Evolutionary conservation across 1,140 invertebrate species (phyloP).

Genomic region (Metopolophium dirhodum): DNA sequence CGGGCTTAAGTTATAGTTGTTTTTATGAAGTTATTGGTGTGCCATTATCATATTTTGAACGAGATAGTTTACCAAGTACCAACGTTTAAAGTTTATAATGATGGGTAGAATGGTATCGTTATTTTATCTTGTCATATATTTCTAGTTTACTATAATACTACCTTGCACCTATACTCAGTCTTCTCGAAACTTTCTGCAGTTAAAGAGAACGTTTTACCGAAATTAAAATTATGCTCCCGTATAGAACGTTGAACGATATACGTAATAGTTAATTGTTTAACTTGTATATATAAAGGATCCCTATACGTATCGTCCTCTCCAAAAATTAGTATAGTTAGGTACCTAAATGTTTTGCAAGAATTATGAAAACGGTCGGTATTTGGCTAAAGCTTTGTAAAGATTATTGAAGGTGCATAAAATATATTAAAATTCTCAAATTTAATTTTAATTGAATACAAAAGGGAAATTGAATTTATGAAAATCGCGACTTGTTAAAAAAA

Average conservation of each 20-base stretch:
- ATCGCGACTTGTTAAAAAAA: not conserved
- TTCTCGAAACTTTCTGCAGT: not conserved
- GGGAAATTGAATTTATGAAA: too few species aligned
- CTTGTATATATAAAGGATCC: not conserved
- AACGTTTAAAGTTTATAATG: slow-evolving; percentile 23
- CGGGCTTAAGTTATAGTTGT: not conserved
- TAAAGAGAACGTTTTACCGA: not conserved
- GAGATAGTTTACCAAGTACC: slow-evolving; percentile 23
- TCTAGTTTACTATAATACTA: not conserved
- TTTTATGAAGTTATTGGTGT: slow-evolving; percentile 25
- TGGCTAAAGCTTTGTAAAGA: not conserved
- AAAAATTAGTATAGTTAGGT: not conserved
- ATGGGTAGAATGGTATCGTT: not conserved
- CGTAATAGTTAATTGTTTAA: not conserved
- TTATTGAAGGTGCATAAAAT: too few species aligned
- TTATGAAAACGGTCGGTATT: not conserved
- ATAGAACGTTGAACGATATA: not conserved
- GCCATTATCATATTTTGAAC: slow-evolving; percentile 42
- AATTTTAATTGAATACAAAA: too few species aligned
- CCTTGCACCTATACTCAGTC: not conserved
- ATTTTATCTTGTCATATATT: slow-evolving; percentile 39
- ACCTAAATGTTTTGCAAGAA: not conserved
- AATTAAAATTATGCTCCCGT: not conserved
- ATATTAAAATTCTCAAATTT: too few species aligned
- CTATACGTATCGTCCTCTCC: not conserved